Evolutionary conservation across 2,888 invertebrate species (phyloP).

Genomic region (Omphaloscelis lunosa): DNA sequence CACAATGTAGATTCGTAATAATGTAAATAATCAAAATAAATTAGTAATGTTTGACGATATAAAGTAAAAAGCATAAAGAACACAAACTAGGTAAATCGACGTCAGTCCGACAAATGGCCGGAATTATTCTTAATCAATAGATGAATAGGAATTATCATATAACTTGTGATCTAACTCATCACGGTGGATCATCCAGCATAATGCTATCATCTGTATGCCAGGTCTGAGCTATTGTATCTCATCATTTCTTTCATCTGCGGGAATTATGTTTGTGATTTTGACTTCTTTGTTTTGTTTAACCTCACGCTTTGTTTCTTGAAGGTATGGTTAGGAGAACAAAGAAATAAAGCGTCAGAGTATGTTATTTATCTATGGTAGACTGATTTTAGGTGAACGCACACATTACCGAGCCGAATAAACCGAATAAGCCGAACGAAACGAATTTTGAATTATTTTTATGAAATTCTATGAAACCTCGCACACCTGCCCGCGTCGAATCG

Average conservation of each 20-base stretch:
- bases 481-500: no score
- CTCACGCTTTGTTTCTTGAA: neutral
- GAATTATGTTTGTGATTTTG: neutral
- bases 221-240: constrained; percentile 17
- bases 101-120: neutral
- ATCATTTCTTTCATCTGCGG: constrained; percentile 11
- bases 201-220: constrained; percentile 11
- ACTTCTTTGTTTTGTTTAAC: neutral
- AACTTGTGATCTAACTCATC: neutral
- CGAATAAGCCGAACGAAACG: no score
- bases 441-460: no score
- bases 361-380: no score
- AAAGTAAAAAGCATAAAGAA: neutral
- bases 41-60: neutral
- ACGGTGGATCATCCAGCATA: constrained; percentile 15
- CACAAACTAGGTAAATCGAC: neutral
- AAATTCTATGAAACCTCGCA: no score
- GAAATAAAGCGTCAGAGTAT: no score
- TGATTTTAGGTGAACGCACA: no score
- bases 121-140: constrained; percentile 8
- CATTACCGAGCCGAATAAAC: no score
- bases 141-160: constrained; percentile 1
- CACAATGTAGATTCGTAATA: neutral
- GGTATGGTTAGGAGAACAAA: neutral
- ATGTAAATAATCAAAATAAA: neutral